Conservation (phyloP, 2,888 invertebrate genomes). For the Lomographa bimaculata region DNA sequence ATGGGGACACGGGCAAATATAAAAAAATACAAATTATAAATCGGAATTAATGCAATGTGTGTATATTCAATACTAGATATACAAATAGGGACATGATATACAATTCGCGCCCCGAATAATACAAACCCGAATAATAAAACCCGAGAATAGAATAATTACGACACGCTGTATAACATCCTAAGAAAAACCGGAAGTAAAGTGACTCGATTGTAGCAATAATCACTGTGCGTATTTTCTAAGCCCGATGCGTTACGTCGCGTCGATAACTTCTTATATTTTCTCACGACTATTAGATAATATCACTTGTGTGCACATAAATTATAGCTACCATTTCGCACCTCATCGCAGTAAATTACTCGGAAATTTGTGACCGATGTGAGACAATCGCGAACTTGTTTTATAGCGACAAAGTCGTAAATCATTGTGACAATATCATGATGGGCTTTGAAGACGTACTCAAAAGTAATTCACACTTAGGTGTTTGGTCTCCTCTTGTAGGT, state of each 20-base stretch:
- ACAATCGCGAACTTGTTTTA: not conserved
- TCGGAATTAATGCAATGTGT: no score
- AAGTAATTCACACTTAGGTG: constrained; percentile 26
- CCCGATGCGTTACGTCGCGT: constrained; percentile 43
- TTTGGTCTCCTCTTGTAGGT: constrained; percentile 29
- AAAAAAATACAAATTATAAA: no score
- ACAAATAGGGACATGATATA: no score
- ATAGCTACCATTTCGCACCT: constrained; percentile 1
- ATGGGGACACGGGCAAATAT: no score
- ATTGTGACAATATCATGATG: no score
- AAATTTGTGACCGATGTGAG: not conserved
- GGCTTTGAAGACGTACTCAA: constrained; percentile 18
- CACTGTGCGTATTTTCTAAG: constrained; percentile 32
- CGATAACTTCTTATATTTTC: constrained; percentile 48
- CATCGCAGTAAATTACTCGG: not conserved
- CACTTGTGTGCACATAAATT: constrained; percentile 4
- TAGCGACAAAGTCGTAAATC: constrained; percentile 6
- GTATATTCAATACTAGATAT: no score
- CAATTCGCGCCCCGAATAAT: no score
- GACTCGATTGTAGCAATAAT: constrained; percentile 31
- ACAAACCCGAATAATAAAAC: no score
- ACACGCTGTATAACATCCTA: no score
- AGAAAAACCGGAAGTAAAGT: constrained; percentile 35
- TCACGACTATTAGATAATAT: constrained; percentile 53
- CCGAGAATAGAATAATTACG: no score